Base-by-base conservation (phyloP, 2,888 invertebrate species). In the Lymantria dispar region DNA sequence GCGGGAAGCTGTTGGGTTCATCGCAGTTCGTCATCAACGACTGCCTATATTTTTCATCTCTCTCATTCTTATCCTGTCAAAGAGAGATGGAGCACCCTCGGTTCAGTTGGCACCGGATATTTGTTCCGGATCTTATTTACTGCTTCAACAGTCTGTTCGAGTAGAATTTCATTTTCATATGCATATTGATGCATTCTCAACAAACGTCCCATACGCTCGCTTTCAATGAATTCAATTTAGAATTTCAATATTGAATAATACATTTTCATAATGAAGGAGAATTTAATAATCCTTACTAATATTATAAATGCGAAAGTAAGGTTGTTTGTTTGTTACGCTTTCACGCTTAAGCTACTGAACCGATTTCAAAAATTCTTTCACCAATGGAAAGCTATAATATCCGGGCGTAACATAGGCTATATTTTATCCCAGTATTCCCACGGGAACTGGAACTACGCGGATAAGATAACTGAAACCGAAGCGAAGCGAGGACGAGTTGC, bases 101-200 rank as follows among this genome's bases (percentile, higher is more conserved):
- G 72, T 75, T 73, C 75, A 78, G 78, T 76, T 76, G 70, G 75
- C 56, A 62, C 76, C 84, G 84, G 85, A 86, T 83, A 84, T 87
- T 85, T 75, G 76, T 75, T 77, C 79, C 83, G 85, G 86, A 82
- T 80, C 82, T 80, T 83, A 85, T 86, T 87, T 83, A 82, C 81
- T 80, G 83, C 76, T 76, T 70, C 80, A 77, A 78, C 79, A 79
- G 79, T 74, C 74, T 76, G 73, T 68, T 68, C 63, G 76, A 73
- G 70, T 70, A 74, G 64, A 76, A 82, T 80, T 84, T 80, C 76
- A 81, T 83, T 83, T 82, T 79, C 80, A 74, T 78, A 70, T 76
- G 77, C 79, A 83, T 83, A 78, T 77, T 80, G 78, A 81, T 80
- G 69, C 69, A 70, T 67, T 60, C 58, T 70, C 69, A 67, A 70